phyloP scores from a whole-genome alignment of 2,797 vertebrate species.

The Odontamblyopus rebecca region DNA sequence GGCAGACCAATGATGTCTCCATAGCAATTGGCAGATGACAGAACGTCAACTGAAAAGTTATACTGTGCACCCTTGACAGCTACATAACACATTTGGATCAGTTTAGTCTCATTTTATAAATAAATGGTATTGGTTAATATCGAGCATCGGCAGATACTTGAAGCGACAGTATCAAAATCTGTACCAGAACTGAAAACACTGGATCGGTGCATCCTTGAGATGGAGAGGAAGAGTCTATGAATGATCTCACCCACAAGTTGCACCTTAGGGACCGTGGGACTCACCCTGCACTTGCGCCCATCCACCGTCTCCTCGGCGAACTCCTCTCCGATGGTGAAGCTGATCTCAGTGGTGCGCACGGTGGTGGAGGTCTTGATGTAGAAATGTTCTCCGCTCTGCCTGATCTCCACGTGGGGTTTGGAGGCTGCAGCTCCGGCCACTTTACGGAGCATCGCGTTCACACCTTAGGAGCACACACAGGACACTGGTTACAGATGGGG shows the following conservation, averaged over 20 bases:
- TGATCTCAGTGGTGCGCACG: slow-evolving; percentile 94
- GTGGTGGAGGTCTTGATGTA: slow-evolving; percentile 98
- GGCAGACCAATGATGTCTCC: no score
- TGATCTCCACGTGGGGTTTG: slow-evolving; percentile 95
- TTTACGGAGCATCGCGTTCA: slow-evolving; percentile 93
- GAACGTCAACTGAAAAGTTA: no score
- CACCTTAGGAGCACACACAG: slow-evolving; percentile 73
- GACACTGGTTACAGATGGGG: background rate
- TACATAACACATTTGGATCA: no score
- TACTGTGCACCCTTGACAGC: no score
- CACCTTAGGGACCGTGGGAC: no score
- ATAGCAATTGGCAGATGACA: no score
- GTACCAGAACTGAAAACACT: no score
- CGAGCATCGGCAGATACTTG: no score
- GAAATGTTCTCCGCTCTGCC: slow-evolving; percentile 91
- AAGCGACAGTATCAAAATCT: no score
- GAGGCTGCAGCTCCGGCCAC: slow-evolving; percentile 91
- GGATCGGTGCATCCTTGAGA: no score
- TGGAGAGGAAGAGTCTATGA: background rate
- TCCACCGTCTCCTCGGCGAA: slow-evolving; percentile 96
- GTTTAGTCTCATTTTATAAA: no score
- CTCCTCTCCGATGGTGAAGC: slow-evolving; percentile 90
- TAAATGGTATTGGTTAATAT: no score
- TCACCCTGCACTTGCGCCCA: slow-evolving; percentile 92
- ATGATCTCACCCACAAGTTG: slow-evolving; percentile 26